Evolutionary conservation across 2,888 invertebrate genomes (phyloP).

Genomic region (Sialis lutaria): DNA sequence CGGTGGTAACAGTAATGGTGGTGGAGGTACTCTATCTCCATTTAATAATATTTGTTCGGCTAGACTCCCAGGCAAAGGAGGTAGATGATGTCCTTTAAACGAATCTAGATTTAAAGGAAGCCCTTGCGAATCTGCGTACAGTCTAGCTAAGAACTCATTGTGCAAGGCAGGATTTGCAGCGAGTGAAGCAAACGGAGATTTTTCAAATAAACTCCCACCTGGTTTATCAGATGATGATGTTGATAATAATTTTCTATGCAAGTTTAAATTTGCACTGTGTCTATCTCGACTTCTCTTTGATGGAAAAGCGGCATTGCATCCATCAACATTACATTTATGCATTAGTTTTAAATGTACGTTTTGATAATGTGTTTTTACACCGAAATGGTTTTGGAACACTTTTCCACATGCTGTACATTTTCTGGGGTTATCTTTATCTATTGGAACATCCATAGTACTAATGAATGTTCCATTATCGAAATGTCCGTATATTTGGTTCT

Average conservation of each 20-base stretch:
- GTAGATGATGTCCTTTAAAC: slow-evolving; percentile 35
- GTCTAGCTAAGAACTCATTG: slow-evolving; percentile 59
- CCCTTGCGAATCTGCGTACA: slow-evolving; percentile 53
- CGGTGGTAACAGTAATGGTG: slow-evolving; percentile 39
- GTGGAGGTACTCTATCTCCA: slow-evolving; percentile 30
- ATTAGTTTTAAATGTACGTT: slow-evolving; percentile 88
- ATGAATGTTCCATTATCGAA: slow-evolving; percentile 59
- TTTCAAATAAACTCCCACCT: slow-evolving; percentile 26
- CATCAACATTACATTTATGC: slow-evolving; percentile 89
- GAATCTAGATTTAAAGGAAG: slow-evolving; percentile 45
- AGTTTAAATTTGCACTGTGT: slow-evolving; percentile 78
- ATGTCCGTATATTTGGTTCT: slow-evolving; percentile 49
- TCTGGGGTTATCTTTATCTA: slow-evolving; percentile 81
- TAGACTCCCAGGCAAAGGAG: slow-evolving; percentile 25
- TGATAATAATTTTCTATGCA: slow-evolving; percentile 77
- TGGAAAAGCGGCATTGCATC: slow-evolving; percentile 88
- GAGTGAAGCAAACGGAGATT: slow-evolving; percentile 33
- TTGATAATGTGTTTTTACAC: slow-evolving; percentile 88
- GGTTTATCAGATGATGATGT: slow-evolving; percentile 39
- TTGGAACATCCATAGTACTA: slow-evolving; percentile 64
- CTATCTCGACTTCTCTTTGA: slow-evolving; percentile 84
- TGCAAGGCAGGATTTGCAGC: slow-evolving; percentile 48
- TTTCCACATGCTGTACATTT: slow-evolving; percentile 86
- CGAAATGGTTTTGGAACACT: slow-evolving; percentile 83
- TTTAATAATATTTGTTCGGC: slow-evolving; percentile 30